phyloP scores from a whole-genome alignment of 2,888 invertebrate genomes.

The Norana najaformis region DNA sequence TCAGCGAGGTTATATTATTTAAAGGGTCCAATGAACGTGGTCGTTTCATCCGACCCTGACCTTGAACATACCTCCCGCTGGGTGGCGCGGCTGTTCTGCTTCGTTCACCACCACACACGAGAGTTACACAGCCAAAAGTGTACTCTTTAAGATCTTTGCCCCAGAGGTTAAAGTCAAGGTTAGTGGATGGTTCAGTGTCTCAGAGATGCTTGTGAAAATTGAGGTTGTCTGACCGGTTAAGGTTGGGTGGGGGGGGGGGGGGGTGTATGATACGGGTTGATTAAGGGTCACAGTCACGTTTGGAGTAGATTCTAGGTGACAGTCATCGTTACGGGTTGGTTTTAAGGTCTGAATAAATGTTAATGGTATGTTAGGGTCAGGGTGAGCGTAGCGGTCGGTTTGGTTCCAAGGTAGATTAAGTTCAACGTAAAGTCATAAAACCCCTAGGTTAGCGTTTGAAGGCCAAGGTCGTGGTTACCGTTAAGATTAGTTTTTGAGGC shows the following conservation, averaged over 20 bases:
- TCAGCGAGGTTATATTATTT: no score
- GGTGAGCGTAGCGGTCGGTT: background rate
- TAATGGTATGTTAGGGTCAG: background rate
- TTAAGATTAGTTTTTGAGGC: background rate
- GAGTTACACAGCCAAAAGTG: no score
- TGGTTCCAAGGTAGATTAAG: background rate
- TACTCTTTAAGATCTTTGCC: no score
- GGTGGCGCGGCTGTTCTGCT: no score
- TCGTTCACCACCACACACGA: no score
- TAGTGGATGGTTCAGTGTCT: background rate
- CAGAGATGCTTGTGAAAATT: background rate
- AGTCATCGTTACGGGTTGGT: background rate
- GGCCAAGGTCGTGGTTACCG: background rate
- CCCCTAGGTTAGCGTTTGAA: background rate
- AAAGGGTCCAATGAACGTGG: no score
- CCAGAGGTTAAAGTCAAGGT: background rate
- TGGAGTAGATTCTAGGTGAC: background rate
- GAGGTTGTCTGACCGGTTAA: background rate
- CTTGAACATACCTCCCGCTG: no score
- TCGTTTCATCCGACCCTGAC: no score
- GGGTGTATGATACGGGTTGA: background rate
- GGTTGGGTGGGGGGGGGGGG: no score
- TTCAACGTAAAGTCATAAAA: background rate
- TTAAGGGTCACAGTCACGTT: background rate
- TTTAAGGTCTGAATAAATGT: background rate